Conservation (phyloP, 2,888 invertebrate species). For the Amphipyra tragopoginis region DNA sequence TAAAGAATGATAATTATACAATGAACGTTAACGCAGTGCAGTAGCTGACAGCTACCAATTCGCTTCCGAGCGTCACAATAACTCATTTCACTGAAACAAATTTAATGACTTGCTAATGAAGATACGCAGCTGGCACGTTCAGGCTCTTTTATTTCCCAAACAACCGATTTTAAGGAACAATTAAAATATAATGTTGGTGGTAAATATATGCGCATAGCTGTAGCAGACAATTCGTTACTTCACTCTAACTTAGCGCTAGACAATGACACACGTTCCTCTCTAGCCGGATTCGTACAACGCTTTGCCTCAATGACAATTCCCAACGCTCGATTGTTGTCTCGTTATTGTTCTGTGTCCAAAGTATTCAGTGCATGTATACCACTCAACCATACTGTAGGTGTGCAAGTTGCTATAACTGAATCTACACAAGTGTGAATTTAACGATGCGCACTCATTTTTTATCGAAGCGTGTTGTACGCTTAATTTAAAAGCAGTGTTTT, state of each 20-base stretch:
- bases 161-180: not conserved
- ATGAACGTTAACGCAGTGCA: not conserved
- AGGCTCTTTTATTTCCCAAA: slow-evolving; percentile 2
- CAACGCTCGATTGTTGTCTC: slow-evolving; percentile 65
- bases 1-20: not conserved
- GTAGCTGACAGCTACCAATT: not conserved
- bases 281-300: slow-evolving; percentile 33
- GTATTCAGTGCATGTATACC: slow-evolving; percentile 77
- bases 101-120: slow-evolving; percentile 13
- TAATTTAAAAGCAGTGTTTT: slow-evolving; percentile 1
- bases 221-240: slow-evolving; percentile 25
- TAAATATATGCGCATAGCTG: slow-evolving; percentile 14
- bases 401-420: slow-evolving; percentile 32
- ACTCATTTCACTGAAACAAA: slow-evolving; percentile 12
- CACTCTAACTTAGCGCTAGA: slow-evolving; percentile 20
- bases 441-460: slow-evolving; percentile 38
- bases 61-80: slow-evolving; percentile 3
- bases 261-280: slow-evolving; percentile 41
- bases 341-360: slow-evolving; percentile 69
- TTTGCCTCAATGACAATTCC: slow-evolving; percentile 64
- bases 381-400: slow-evolving; percentile 68
- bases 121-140: slow-evolving; percentile 7
- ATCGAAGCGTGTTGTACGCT: slow-evolving; percentile 26
- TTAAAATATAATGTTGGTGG: slow-evolving; percentile 5
- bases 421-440: slow-evolving; percentile 31